phyloP scores from a whole-genome alignment of 2,888 invertebrate genomes.

The Rhagonycha fulva region DNA sequence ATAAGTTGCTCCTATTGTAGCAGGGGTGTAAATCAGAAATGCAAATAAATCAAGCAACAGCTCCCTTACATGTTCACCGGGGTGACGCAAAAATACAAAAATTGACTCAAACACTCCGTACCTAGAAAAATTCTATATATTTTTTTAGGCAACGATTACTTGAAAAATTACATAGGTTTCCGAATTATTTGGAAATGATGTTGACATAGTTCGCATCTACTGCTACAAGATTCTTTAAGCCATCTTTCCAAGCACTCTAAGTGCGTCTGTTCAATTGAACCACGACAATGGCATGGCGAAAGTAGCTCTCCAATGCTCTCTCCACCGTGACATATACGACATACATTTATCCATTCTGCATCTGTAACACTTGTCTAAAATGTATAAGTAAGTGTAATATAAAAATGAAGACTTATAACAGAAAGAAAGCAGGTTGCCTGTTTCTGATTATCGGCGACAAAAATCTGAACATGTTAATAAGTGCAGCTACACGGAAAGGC shows the following conservation, averaged over 20 bases:
- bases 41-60: constrained; percentile 57
- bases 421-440: no score
- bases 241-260: constrained; percentile 62
- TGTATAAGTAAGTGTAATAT: neutral
- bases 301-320: constrained; percentile 55
- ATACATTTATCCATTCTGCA: constrained; percentile 43
- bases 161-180: constrained; percentile 47
- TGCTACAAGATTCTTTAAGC: constrained; percentile 60
- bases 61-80: constrained; percentile 54
- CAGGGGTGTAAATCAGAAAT: constrained; percentile 58
- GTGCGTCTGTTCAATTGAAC: constrained; percentile 62
- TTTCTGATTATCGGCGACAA: no score
- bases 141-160: neutral
- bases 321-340: constrained; percentile 55
- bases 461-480: no score
- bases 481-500: no score
- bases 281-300: constrained; percentile 60
- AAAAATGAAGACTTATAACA: neutral
- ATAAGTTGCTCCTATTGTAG: constrained; percentile 56
- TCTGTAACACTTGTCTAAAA: constrained; percentile 23
- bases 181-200: constrained; percentile 58
- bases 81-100: constrained; percentile 53
- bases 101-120: constrained; percentile 50
- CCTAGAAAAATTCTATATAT: constrained; percentile 28
- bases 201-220: constrained; percentile 62